Evolutionary conservation across 2,888 invertebrate species (phyloP).

Genomic region (Cosmia pyralina): DNA sequence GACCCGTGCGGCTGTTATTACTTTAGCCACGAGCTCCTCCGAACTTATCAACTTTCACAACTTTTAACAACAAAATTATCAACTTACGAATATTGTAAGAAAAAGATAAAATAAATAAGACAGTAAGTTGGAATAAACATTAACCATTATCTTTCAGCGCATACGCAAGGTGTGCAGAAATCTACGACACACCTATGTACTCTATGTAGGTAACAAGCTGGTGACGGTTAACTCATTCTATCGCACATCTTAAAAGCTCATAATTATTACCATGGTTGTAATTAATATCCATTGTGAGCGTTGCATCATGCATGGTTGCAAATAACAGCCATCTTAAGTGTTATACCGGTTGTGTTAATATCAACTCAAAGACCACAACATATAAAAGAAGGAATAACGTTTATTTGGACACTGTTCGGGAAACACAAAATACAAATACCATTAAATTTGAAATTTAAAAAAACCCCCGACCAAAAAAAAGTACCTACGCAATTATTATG

Average conservation of each 20-base stretch:
- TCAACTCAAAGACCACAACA: conserved; percentile 10
- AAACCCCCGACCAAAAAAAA: too few relatives aligned
- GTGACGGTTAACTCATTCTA: conserved; percentile 29
- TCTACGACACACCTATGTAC: conserved; percentile 1
- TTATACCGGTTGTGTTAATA: conserved; percentile 15
- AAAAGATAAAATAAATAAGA: conserved; percentile 10
- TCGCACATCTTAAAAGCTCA: conserved; percentile 39
- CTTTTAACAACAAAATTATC: conserved; percentile 10
- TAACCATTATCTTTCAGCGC: conserved; percentile 8
- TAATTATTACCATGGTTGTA: conserved; percentile 33
- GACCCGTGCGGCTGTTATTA: too few relatives aligned
- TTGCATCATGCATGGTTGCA: conserved; percentile 29
- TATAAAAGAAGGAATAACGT: too few relatives aligned
- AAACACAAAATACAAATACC: too few relatives aligned
- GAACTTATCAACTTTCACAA: too few relatives aligned
- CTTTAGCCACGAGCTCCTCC: too few relatives aligned
- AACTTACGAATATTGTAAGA: background rate
- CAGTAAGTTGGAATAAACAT: background rate
- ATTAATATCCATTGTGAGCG: conserved; percentile 36
- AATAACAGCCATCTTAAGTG: conserved; percentile 21
- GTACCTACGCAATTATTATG: too few relatives aligned
- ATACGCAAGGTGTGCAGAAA: conserved; percentile 39
- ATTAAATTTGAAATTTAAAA: too few relatives aligned
- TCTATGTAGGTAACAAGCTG: conserved; percentile 18
- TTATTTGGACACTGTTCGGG: too few relatives aligned